Base-by-base conservation (phyloP, 2,113 vertebrate genomes). In the Fregata magnificens region DNA sequence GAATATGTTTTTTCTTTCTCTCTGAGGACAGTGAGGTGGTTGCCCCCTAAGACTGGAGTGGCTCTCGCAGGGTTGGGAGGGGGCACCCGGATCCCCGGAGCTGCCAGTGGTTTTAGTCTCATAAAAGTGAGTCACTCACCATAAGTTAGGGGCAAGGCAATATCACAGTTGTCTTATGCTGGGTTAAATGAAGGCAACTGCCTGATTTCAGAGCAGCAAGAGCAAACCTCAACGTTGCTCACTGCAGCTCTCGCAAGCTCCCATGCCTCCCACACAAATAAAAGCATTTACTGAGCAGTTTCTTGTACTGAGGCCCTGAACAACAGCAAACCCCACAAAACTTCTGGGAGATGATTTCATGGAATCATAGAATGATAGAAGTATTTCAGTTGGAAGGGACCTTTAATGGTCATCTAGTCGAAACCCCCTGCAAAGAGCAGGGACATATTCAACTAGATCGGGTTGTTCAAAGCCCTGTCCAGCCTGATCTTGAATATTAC, bases 1-100 rank as follows among this genome's bases (percentile, higher is more conserved):
- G 36, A 42, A 42, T 50, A 8, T 50, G 36, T 52, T 36, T 36
- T 74, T n/a, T 26, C 9, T 14, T 5, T 11, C 69, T 65, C 8
- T 59, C 44, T 78, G 26, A 32, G 26, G 59, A 32, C 2, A 2
- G 16, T 53, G 31, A 36, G 69, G 38, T 3, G 1, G 20, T 65
- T 32, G 13, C 21, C 34, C 28, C 2, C 0, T 45, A 65, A 47
- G 28, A 45, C 34, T 85, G 16, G 16, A 32, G 17, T 10, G 17
- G 34, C 26, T 62, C 31, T 44, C 1, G 1, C 26, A 44, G 13
- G 16, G 16, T 38, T 38, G 34, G 16, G 31, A 24, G 62, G 11
- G 19, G 24, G 32, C 8, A 32, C 31, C 18, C 1, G 1, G 14
- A 6, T 24, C 38, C 32, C 8, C 0, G 34, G 28, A 67, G 25